Evolutionary conservation across 2,888 invertebrate species (phyloP).

Genomic region (Frankliniella intonsa): DNA sequence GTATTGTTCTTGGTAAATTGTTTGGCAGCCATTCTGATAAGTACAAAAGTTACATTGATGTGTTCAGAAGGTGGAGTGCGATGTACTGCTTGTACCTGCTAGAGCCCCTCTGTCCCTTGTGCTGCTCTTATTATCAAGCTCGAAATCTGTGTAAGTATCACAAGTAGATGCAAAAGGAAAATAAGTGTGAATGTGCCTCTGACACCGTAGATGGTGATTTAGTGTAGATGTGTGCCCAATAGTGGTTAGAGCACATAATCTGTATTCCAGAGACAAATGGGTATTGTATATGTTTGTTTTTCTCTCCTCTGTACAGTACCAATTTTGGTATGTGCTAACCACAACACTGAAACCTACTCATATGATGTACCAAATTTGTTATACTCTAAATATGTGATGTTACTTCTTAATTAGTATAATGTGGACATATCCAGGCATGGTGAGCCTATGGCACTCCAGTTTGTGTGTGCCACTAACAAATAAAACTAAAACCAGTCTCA

Average conservation of each 20-base stretch:
- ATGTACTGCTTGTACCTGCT: conserved; percentile 24
- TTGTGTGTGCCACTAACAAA: conserved; percentile 26
- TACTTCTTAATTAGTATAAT: conserved; percentile 26
- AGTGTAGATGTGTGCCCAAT: conserved; percentile 19
- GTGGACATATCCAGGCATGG: conserved; percentile 24
- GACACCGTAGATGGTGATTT: conserved; percentile 8
- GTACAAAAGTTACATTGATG: not conserved
- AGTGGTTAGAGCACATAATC: conserved; percentile 26
- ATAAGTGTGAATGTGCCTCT: conserved; percentile 13
- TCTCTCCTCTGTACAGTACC: conserved; percentile 10
- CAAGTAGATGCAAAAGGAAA: conserved; percentile 11
- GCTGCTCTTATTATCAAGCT: conserved; percentile 3
- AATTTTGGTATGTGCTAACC: conserved; percentile 23
- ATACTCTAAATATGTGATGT: conserved; percentile 27
- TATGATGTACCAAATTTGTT: conserved; percentile 25
- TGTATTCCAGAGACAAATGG: conserved; percentile 10
- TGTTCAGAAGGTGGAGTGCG: conserved; percentile 13
- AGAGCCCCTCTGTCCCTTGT: conserved; percentile 19
- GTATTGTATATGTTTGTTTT: not conserved
- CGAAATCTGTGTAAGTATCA: conserved; percentile 4
- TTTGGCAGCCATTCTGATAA: not conserved
- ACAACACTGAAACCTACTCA: conserved; percentile 23
- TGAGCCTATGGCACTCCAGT: conserved; percentile 26
- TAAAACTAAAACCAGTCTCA: conserved; percentile 14
- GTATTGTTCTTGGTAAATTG: not conserved